Conservation (phyloP, 1,140 invertebrate species). For the Condylostylus longicornis region DNA sequence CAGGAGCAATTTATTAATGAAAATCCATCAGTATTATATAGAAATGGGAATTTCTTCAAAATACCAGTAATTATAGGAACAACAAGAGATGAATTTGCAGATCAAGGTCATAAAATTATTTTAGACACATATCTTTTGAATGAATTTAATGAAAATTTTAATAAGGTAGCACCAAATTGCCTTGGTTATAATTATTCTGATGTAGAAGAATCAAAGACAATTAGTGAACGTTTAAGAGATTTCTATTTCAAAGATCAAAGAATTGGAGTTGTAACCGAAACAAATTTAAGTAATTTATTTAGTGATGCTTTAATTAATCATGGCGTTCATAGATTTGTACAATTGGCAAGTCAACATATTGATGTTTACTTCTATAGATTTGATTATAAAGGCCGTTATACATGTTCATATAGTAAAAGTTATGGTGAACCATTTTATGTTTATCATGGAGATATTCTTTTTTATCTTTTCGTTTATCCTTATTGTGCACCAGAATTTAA, state of each 20-base stretch:
- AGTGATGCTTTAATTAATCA: constrained; percentile 32
- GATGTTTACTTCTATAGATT: constrained; percentile 35
- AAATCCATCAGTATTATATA: constrained; percentile 36
- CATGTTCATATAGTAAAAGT: neutral
- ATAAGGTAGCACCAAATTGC: neutral
- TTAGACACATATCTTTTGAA: neutral
- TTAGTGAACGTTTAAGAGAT: neutral
- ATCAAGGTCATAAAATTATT: neutral
- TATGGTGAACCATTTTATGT: constrained; percentile 14
- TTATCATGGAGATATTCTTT: constrained; percentile 41
- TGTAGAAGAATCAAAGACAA: neutral
- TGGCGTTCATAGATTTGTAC: constrained; percentile 27
- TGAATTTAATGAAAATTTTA: neutral
- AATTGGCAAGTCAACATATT: constrained; percentile 28
- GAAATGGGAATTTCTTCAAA: constrained; percentile 36
- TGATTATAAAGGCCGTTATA: constrained; percentile 29
- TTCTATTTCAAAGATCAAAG: neutral
- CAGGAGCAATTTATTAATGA: constrained; percentile 43
- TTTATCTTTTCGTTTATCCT: constrained; percentile 39
- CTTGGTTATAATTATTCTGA: neutral
- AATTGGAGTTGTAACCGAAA: neutral
- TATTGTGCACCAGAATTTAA: constrained; percentile 11
- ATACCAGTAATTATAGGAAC: constrained; percentile 44
- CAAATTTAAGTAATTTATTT: neutral
- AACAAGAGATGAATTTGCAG: constrained; percentile 38